These are phyloP conservation scores for Epirrita christyi DNA, from an alignment of 2,888 invertebrate genomes.

Conservation along the genomic window DNA sequence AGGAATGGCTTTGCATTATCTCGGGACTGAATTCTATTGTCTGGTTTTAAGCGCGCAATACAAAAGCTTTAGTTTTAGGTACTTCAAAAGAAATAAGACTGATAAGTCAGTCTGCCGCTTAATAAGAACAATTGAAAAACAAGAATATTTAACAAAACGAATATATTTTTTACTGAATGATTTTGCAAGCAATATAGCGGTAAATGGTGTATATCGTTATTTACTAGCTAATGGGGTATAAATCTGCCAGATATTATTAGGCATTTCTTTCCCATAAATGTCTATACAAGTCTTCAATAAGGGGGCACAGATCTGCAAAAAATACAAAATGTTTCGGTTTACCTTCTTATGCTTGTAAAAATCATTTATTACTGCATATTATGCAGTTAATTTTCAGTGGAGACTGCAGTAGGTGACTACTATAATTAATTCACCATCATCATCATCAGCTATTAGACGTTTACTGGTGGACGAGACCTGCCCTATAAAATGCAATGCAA, in stretches of 20 bases:
- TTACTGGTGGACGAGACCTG: no score
- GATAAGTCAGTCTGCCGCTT: constrained; percentile 1
- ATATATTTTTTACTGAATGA: neutral
- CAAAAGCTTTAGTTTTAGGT: constrained; percentile 15
- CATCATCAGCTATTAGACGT: no score
- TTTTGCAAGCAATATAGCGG: neutral
- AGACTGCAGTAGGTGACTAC: no score
- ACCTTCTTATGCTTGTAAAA: neutral
- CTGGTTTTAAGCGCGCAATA: constrained; percentile 17
- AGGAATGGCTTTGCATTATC: constrained; percentile 24
- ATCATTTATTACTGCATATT: no score
- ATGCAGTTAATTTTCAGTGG: no score
- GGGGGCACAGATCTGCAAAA: constrained; percentile 67
- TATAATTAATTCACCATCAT: no score
- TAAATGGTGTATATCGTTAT: neutral
- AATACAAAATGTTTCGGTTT: constrained; percentile 6
- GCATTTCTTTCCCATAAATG: constrained; percentile 68
- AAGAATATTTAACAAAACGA: neutral
- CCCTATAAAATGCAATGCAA: no score
- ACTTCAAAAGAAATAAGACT: constrained; percentile 19
- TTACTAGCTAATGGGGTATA: constrained; percentile 57
- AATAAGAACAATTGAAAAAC: constrained; percentile 3
- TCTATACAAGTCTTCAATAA: constrained; percentile 72
- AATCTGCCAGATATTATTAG: constrained; percentile 75
- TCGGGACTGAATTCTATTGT: constrained; percentile 19